phyloP scores from a whole-genome alignment of 2,797 vertebrate genomes.

The Acomys russatus region DNA sequence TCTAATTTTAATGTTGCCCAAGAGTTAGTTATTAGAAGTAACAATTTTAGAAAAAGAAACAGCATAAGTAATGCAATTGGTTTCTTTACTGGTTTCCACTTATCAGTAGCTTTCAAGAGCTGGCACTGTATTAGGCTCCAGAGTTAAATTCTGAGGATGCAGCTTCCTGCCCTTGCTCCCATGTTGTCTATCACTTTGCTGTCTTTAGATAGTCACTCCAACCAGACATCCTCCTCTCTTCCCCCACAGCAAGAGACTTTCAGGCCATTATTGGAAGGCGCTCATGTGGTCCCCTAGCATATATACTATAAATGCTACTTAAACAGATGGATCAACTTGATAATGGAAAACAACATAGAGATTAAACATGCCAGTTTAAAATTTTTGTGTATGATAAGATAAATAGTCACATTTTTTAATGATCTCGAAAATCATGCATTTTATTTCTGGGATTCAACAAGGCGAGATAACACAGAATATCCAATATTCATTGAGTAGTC shows the following conservation, averaged over 20 bases:
- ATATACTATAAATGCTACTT: not conserved
- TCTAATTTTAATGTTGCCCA: not conserved
- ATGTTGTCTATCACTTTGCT: not conserved
- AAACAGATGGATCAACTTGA: not conserved
- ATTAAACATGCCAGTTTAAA: not conserved
- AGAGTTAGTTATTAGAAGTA: not conserved
- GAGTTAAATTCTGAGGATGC: not conserved
- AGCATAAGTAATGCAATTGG: not conserved
- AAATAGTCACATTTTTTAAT: not conserved
- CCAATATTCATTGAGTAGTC: slow-evolving; percentile 56
- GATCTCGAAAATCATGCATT: not conserved
- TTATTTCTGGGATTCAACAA: not conserved
- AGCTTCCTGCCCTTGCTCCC: not conserved
- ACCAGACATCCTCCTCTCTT: not conserved
- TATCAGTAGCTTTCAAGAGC: not conserved
- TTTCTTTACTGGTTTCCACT: not conserved
- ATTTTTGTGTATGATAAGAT: not conserved
- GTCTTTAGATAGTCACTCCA: not conserved
- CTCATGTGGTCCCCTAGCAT: not conserved
- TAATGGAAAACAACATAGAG: not conserved
- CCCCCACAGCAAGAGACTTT: not conserved
- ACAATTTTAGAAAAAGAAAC: not conserved
- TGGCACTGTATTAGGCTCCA: accelerated
- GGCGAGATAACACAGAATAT: not conserved
- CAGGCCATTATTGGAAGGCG: not conserved